Evolutionary conservation across 2,888 invertebrate genomes (phyloP).

Genomic region (Nomada ferruginata): DNA sequence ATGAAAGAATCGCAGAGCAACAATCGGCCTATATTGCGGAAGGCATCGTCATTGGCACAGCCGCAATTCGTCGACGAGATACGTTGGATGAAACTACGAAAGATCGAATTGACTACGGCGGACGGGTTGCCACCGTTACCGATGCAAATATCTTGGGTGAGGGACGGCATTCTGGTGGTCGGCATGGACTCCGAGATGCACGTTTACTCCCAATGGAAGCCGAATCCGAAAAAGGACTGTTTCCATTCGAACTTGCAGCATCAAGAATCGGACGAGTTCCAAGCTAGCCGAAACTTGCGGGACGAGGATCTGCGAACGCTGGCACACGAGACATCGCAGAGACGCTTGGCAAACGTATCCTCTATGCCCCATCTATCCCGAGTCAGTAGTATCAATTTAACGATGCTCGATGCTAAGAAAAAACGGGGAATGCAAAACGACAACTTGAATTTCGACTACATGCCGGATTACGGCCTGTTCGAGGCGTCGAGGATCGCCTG

Average conservation of each 20-base stretch:
- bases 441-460: constrained; percentile 88
- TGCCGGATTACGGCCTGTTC: constrained; percentile 97
- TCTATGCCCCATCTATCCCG: constrained; percentile 93
- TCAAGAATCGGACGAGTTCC: constrained; percentile 89
- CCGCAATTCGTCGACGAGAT: constrained; percentile 96
- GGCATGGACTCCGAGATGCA: constrained; percentile 99
- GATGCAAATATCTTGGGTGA: constrained; percentile 99
- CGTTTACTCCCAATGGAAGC: constrained; percentile 99
- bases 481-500: constrained; percentile 98
- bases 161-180: constrained; percentile 98
- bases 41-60: constrained; percentile 95
- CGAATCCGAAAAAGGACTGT: constrained; percentile 85
- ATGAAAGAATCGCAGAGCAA: constrained; percentile 94
- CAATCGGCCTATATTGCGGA: constrained; percentile 93
- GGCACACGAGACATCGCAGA: constrained; percentile 88
- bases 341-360: constrained; percentile 89
- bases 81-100: constrained; percentile 97
- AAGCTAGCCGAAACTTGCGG: constrained; percentile 89
- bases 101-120: constrained; percentile 95
- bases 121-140: constrained; percentile 98
- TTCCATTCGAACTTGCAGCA: constrained; percentile 80
- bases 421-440: constrained; percentile 85
- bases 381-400: constrained; percentile 93
- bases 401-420: constrained; percentile 90
- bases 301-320: constrained; percentile 89